Percentiles rank a stretch among this genome's conserved stretches.
These are phyloP conservation scores for Aspidapion aeneum DNA, from an alignment of 2,888 invertebrate species.

Conservation along the genomic window DNA sequence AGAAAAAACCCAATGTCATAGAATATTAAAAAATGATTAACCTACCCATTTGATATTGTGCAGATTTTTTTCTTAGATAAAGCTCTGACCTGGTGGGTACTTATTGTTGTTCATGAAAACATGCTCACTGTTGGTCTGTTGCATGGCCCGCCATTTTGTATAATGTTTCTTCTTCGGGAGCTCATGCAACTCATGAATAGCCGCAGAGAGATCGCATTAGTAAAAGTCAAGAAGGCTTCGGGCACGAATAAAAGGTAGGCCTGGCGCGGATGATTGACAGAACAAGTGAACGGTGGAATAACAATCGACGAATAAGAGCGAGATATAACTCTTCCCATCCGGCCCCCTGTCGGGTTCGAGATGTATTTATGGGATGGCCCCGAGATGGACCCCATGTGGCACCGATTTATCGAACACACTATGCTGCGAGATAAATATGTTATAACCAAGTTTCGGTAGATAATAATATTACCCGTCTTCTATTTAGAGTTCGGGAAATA, in stretches of 20 bases:
- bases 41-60: too few relatives aligned
- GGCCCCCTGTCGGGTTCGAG: conserved; percentile 4
- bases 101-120: too few relatives aligned
- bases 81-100: too few relatives aligned
- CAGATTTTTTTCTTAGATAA: too few relatives aligned
- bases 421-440: conserved; percentile 1
- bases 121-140: too few relatives aligned
- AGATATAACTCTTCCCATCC: conserved; percentile 6
- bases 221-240: conserved; percentile 20
- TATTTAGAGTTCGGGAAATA: background rate
- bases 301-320: conserved; percentile 40
- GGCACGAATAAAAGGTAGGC: conserved; percentile 17
- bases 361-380: conserved; percentile 19
- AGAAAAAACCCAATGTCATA: too few relatives aligned
- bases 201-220: conserved; percentile 16
- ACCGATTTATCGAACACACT: background rate
- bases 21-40: too few relatives aligned
- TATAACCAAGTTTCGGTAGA: conserved; percentile 2
- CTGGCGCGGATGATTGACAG: conserved; percentile 39
- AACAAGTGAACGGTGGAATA: conserved; percentile 35
- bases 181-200: background rate
- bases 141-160: conserved; percentile 20
- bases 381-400: conserved; percentile 21
- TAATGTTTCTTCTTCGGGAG: conserved; percentile 7
- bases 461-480: background rate